phyloP scores from a whole-genome alignment of 2,797 vertebrate genomes.

The Simalia tracyae region DNA sequence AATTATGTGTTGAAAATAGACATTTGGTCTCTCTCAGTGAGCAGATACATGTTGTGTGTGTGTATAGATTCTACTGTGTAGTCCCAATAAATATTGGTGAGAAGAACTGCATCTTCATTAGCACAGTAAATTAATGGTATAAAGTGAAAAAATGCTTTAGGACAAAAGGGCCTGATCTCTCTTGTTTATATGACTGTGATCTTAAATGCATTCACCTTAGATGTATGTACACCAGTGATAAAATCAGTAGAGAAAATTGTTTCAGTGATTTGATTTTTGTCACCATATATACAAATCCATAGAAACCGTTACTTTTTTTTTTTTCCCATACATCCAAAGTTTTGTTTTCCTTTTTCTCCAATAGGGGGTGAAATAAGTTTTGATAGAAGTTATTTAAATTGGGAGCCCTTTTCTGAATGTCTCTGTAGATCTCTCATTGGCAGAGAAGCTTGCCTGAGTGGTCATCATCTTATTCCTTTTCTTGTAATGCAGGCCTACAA shows the following conservation, averaged over 20 bases:
- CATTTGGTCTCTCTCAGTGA: slow-evolving; percentile 72
- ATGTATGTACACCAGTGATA: slow-evolving; percentile 13
- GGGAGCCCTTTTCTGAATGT: slow-evolving; percentile 50
- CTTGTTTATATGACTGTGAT: slow-evolving; percentile 23
- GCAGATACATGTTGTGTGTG: slow-evolving; percentile 70
- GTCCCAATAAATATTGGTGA: slow-evolving; percentile 68
- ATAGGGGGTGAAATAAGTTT: slow-evolving; percentile 39
- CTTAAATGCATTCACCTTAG: slow-evolving; percentile 19
- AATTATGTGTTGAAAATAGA: slow-evolving; percentile 73
- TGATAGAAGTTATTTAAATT: slow-evolving; percentile 57
- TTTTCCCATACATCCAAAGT: background rate
- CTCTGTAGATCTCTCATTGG: slow-evolving; percentile 57
- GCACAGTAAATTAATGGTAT: slow-evolving; percentile 65
- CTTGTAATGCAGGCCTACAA: slow-evolving; percentile 74
- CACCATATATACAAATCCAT: slow-evolving; percentile 25
- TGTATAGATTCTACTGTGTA: slow-evolving; percentile 73
- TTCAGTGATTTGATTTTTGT: slow-evolving; percentile 40
- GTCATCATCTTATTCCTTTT: slow-evolving; percentile 64
- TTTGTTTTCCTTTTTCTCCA: slow-evolving; percentile 19
- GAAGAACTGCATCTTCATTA: slow-evolving; percentile 72
- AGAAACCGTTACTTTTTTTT: slow-evolving; percentile 46
- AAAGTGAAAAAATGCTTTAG: slow-evolving; percentile 62
- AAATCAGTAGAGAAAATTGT: background rate
- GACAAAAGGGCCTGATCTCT: slow-evolving; percentile 44
- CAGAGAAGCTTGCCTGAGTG: slow-evolving; percentile 56